These are phyloP conservation scores for Drosophila pegasa DNA, from an alignment of 2,888 invertebrate species.

Conservation along the genomic window DNA sequence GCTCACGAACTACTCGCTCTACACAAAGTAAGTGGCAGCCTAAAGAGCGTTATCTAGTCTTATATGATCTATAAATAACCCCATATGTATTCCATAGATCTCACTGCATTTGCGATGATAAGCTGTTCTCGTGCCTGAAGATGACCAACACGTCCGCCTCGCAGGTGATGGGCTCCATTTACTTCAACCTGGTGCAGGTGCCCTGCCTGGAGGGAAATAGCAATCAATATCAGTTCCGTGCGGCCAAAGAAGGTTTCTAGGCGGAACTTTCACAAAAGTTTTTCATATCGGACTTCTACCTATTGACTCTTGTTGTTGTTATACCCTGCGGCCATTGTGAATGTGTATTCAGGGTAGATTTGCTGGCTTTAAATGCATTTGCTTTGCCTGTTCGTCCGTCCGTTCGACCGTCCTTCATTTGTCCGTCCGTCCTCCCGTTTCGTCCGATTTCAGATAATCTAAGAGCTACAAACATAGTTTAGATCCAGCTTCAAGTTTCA, in stretches of 20 bases:
- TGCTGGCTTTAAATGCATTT: background rate
- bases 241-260: constrained; percentile 83
- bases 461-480: too few relatives aligned
- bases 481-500: too few relatives aligned
- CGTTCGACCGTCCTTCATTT: background rate
- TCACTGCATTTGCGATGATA: constrained; percentile 94
- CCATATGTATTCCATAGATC: constrained; percentile 86
- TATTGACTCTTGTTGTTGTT: background rate
- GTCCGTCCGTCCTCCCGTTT: background rate
- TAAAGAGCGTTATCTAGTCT: too few relatives aligned
- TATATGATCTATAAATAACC: background rate
- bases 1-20: constrained; percentile 92
- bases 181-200: constrained; percentile 92
- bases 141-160: constrained; percentile 90
- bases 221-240: constrained; percentile 79
- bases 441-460: background rate
- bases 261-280: background rate
- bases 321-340: background rate
- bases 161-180: constrained; percentile 91
- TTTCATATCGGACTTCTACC: background rate
- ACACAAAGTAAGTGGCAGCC: constrained; percentile 89
- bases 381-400: too few relatives aligned
- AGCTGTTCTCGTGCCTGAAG: constrained; percentile 93
- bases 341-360: background rate
- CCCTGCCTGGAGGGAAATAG: constrained; percentile 81